Conservation (phyloP, 2,113 vertebrate species). For the Lasiurus borealis region DNA sequence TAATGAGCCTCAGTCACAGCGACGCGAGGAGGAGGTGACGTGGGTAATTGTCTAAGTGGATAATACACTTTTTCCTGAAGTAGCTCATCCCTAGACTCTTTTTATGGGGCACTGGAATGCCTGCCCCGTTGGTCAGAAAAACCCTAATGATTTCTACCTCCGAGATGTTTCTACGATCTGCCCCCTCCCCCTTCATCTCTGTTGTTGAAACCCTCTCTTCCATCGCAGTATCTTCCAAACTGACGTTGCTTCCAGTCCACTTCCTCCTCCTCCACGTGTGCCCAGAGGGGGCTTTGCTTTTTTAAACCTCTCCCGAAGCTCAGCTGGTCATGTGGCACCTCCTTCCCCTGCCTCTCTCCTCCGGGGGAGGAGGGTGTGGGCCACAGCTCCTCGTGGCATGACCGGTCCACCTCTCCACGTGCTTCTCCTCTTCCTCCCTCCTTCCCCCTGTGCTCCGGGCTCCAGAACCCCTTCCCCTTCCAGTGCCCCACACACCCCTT, state of each 20-base stretch:
- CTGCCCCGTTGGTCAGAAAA: constrained; percentile 21
- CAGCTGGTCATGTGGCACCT: neutral
- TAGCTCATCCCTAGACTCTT: constrained; percentile 48
- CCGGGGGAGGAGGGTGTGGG: neutral
- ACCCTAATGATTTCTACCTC: neutral
- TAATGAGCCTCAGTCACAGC: neutral
- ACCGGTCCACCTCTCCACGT: accelerated
- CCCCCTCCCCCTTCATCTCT: neutral
- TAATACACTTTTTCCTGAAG: constrained; percentile 40
- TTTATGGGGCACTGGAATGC: constrained; percentile 49
- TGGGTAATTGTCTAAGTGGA: constrained; percentile 29
- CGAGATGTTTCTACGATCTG: constrained; percentile 11
- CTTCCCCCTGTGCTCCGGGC: neutral
- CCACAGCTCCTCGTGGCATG: accelerated
- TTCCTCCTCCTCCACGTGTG: neutral
- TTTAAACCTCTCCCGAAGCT: neutral
- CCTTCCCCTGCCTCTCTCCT: neutral
- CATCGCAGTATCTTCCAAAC: neutral
- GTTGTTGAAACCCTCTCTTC: neutral
- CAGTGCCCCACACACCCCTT: neutral
- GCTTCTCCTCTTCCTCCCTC: neutral
- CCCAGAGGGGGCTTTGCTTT: neutral
- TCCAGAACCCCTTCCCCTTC: neutral
- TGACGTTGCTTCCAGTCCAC: neutral
- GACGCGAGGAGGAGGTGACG: neutral